Base-by-base conservation (phyloP, 2,113 vertebrate species). In the Rhizomys pruinosus region DNA sequence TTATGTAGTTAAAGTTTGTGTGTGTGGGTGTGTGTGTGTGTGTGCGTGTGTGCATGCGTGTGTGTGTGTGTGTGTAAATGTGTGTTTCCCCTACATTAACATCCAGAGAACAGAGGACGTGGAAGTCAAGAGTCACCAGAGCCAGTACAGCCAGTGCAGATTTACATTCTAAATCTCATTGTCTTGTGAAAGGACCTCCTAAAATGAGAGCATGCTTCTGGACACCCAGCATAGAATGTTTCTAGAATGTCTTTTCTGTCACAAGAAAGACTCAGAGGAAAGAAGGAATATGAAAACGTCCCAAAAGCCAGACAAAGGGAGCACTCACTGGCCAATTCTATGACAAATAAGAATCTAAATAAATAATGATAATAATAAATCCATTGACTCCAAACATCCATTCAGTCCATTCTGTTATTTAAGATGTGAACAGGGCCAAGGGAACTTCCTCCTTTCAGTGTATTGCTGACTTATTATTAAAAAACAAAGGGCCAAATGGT, bases 21-120 rank as follows among this genome's bases (percentile, higher is more conserved):
- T 90, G 59, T 57, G 20, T 69, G 66, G 10, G 4, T 44, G 22
- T 7, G 13, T 27, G 15, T 17, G 4, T 57, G 42, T 64, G 61
- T 37, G 5, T 55, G 13, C 13, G 3, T 42, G 47, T 63, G 59
- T 25, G 10, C 22, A 12, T 42, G 27, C 57, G 27, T 47, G 32
- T n/a, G 9, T 44, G 6, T 42, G 5, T 69, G 20, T 57, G 3
- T 69, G 29, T 25, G 5, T n/a, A n/a, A n/a, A n/a, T n/a, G n/a
- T n/a, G n/a, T n/a, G n/a, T 90, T 86, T 80, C 10, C 39, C 66
- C 78, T 52, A 71, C 84, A 71, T 69, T 74, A 84, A 61, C n/a
- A n/a, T n/a, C n/a, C n/a, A n/a, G n/a, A 68, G 61, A 42, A 63
- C 39, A 90, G 17, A 72, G 34, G 4, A 80, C 15, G 37, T 72